Evolutionary conservation across 2,888 invertebrate genomes (phyloP).

Genomic region (Oscheius sp.): DNA sequence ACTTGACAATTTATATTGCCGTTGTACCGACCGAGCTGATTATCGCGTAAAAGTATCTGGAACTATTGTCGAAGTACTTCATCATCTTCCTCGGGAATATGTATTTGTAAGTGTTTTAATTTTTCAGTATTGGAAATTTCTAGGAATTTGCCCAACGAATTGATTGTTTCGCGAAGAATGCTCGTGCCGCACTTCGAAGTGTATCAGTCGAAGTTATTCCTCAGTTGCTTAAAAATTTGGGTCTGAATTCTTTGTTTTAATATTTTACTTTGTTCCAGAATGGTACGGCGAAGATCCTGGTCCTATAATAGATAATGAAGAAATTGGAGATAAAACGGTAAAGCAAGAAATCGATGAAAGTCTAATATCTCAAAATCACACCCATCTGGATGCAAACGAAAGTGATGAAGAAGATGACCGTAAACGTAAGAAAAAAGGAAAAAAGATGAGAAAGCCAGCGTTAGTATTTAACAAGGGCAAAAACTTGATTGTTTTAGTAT

Average conservation of each 20-base stretch:
- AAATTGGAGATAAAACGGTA: slow-evolving; percentile 4
- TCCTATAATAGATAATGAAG: not conserved
- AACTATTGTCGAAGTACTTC: slow-evolving; percentile 73
- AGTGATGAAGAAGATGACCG: not conserved
- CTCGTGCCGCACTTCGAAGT: not conserved
- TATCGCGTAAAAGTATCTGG: slow-evolving; percentile 74
- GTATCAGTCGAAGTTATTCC: slow-evolving; percentile 33
- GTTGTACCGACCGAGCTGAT: slow-evolving; percentile 76
- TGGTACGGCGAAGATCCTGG: slow-evolving; percentile 14
- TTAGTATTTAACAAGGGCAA: not conserved
- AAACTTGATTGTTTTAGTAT: too few relatives aligned
- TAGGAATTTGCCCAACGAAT: slow-evolving; percentile 36
- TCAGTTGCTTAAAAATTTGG: slow-evolving; percentile 7
- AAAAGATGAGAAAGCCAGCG: slow-evolving; percentile 10
- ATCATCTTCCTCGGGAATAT: slow-evolving; percentile 68
- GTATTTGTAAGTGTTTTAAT: slow-evolving; percentile 16
- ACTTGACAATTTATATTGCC: slow-evolving; percentile 75
- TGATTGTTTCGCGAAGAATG: slow-evolving; percentile 19
- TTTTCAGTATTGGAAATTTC: not conserved
- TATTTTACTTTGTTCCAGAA: not conserved
- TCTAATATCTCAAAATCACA: not conserved
- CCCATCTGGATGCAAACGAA: slow-evolving; percentile 16
- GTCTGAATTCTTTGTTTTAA: not conserved
- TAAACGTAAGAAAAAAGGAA: slow-evolving; percentile 3
- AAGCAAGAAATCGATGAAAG: slow-evolving; percentile 20